phyloP scores from a whole-genome alignment of 2,113 vertebrate genomes.

The Empidonax alnorum region DNA sequence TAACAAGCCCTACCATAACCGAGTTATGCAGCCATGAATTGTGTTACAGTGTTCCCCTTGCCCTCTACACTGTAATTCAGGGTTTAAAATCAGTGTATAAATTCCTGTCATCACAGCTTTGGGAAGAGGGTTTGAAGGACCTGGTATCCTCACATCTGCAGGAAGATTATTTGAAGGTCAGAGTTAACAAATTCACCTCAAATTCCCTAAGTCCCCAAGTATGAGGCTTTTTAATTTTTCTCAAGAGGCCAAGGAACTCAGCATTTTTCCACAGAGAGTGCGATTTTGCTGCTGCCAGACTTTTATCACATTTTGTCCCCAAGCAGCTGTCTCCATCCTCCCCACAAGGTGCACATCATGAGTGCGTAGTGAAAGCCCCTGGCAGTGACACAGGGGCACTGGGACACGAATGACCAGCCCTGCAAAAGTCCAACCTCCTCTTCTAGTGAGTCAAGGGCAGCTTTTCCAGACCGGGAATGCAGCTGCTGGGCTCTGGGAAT shows the following conservation, averaged over 20 bases:
- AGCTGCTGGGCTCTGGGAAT: rapidly evolving
- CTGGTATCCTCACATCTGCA: neutral
- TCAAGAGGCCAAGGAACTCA: neutral
- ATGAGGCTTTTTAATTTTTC: neutral
- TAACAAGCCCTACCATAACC: neutral
- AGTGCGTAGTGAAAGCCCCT: neutral
- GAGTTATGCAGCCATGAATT: neutral
- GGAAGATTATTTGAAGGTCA: rapidly evolving
- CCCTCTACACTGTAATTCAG: neutral
- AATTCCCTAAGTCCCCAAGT: neutral
- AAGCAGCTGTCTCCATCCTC: neutral
- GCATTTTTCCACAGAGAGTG: neutral
- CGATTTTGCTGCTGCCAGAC: neutral
- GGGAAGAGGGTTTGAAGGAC: neutral
- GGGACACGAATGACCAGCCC: neutral
- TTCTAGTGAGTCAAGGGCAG: neutral
- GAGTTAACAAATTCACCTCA: neutral
- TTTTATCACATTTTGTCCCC: too few species aligned
- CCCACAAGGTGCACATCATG: rapidly evolving
- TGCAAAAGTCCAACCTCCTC: neutral
- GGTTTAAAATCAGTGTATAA: neutral
- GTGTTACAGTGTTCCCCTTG: rapidly evolving
- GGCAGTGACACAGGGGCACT: neutral
- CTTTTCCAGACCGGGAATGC: rapidly evolving
- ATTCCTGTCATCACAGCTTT: neutral